These are phyloP conservation scores for Glossophaga mutica DNA, from an alignment of 2,797 vertebrate genomes.

Conservation along the genomic window DNA sequence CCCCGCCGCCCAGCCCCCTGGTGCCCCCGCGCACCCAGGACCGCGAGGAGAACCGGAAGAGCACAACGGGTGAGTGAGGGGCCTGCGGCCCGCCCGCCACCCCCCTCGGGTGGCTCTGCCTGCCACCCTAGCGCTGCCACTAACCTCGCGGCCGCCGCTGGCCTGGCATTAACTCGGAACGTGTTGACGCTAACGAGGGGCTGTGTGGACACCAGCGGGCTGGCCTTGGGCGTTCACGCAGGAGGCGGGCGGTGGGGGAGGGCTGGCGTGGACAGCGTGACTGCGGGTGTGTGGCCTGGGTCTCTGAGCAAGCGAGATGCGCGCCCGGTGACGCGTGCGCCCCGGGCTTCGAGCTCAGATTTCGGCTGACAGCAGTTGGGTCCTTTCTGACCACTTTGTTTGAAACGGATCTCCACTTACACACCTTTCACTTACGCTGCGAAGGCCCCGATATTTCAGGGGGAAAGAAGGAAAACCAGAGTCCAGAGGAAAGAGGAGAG, in stretches of 20 bases:
- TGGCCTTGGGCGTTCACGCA: too few relatives aligned
- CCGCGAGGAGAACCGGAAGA: slow-evolving; percentile 89
- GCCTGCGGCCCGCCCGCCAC: slow-evolving; percentile 56
- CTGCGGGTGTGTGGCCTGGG: neutral
- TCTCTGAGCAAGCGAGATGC: neutral
- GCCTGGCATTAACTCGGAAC: too few relatives aligned
- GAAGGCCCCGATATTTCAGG: neutral
- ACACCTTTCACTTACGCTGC: neutral
- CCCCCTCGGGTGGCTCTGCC: neutral
- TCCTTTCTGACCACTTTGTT: neutral
- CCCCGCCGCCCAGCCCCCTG: slow-evolving; percentile 83
- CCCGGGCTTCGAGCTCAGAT: neutral
- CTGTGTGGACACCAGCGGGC: too few relatives aligned
- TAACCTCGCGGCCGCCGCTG: neutral
- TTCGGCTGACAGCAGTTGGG: neutral
- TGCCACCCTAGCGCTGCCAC: neutral
- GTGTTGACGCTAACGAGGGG: fast-evolving
- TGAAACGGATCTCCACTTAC: neutral
- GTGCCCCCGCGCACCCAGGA: slow-evolving; percentile 87
- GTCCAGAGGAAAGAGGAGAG: neutral
- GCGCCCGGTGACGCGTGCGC: fast-evolving
- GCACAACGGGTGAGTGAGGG: slow-evolving; percentile 88
- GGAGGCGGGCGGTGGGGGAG: neutral
- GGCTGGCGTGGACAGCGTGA: neutral
- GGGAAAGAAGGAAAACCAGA: too few relatives aligned